Evolutionary conservation across 2,888 invertebrate species (phyloP), one percentile per base, ranked within the genome.

Genomic region (Strigamia transsilvanica): DNA sequence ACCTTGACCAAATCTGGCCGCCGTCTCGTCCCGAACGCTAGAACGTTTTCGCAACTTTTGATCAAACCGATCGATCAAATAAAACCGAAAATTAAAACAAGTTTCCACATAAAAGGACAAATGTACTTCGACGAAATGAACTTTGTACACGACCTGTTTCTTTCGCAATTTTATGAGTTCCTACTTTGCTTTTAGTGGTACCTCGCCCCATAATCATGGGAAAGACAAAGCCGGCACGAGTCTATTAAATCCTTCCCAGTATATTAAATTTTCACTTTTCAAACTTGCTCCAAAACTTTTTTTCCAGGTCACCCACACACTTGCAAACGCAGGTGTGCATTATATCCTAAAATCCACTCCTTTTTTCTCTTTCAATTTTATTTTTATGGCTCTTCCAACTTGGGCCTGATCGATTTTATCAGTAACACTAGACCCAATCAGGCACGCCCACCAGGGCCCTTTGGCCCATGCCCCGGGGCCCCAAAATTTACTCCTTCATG

Each of bases 221-320:
- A 73, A 66, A 73, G 73, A 73, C 73, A 73, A 73, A 73, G 73
- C 73, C 32, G 27, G 73, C 73, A 73, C 23, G 73, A 73, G 73
- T 73, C 32, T 73, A 73, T 73, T 73, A 73, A 73, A 73, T 73
- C 73, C 73, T 27, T 73, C 27, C 73, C 73, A 73, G 73, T 73
- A 27, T 73, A 73, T 73, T 73, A 73, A 73, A 73, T 73, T 73
- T 73, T 73, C 73, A 73, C 73, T 73, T 73, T 73, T 23, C 23
- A 73, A 73, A 73, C 73, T 73, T 73, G 73, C 21, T 46, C 46
- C 46, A 56, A 56, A 56, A 56, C 4, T 6, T 18, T 56, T 51
- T 56, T 56, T 56, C 12, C 23, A 73, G 73, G 13, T 27, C 23
- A 73, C 73, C 73, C 73, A 73, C 73, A 73, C 73, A 73, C 23